A percentile compares a stretch with the other conserved stretches of the same genome.
Evolutionary conservation across 2,797 vertebrate genomes (phyloP).

Genomic region (Rhynchotus rufescens): DNA sequence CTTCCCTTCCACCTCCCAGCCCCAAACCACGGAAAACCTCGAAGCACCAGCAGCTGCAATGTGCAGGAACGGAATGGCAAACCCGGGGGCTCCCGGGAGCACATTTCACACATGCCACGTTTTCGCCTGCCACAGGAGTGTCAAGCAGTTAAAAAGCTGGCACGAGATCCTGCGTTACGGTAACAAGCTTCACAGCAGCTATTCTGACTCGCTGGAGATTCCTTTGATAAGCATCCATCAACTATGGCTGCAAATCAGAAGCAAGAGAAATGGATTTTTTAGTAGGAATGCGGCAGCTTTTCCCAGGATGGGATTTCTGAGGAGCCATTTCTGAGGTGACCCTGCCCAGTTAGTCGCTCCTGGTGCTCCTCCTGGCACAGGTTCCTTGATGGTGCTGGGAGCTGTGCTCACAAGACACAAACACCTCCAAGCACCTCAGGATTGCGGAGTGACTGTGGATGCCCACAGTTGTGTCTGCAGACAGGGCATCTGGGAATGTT

Average conservation of each 20-base stretch:
- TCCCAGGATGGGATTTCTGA: neutral
- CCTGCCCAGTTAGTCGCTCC: neutral
- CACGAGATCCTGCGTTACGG: rapidly evolving
- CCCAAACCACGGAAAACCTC: neutral
- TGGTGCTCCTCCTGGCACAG: neutral
- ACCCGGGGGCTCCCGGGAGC: neutral
- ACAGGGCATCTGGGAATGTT: neutral
- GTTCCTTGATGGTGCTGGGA: neutral
- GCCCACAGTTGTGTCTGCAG: rapidly evolving
- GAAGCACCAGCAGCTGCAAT: neutral
- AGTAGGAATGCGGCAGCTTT: neutral
- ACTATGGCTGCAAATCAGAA: neutral
- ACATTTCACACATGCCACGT: rapidly evolving
- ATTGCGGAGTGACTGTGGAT: rapidly evolving
- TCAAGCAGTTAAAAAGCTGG: neutral
- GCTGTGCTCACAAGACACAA: neutral
- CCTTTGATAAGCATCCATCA: rapidly evolving
- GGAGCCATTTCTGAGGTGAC: neutral
- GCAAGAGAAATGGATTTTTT: neutral
- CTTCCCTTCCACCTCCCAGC: neutral
- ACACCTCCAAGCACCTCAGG: neutral
- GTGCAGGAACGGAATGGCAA: neutral
- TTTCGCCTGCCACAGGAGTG: neutral
- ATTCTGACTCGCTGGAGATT: neutral
- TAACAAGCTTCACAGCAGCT: neutral